phyloP scores from a whole-genome alignment of 2,888 invertebrate genomes.

The Pristionchus maxplancki region DNA sequence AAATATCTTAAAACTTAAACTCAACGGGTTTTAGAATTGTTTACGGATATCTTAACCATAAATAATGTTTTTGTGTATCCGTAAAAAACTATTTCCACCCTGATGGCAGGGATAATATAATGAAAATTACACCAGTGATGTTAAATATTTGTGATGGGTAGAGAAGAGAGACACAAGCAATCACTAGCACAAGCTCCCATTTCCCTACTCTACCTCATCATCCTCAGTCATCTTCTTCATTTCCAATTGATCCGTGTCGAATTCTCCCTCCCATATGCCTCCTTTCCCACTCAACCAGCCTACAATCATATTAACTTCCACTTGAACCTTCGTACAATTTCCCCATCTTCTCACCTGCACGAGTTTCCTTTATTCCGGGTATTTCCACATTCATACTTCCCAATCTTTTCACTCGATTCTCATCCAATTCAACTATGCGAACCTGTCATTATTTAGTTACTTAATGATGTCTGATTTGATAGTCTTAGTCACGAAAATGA shows the following conservation, averaged over 20 bases:
- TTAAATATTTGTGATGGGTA: no score
- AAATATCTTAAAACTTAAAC: no score
- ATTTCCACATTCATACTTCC: not conserved
- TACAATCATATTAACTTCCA: not conserved
- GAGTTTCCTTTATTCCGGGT: constrained; percentile 4
- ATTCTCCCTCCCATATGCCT: constrained; percentile 38
- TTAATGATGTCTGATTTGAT: not conserved
- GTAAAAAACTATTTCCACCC: no score
- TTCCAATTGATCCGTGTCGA: constrained; percentile 25
- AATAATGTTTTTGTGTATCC: no score
- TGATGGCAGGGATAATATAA: no score
- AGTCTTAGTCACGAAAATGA: not conserved
- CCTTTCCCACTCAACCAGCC: constrained; percentile 22
- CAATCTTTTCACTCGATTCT: not conserved
- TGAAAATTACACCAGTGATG: no score
- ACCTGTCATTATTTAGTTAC: not conserved
- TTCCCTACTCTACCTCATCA: not conserved
- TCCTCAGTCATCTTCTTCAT: constrained; percentile 3
- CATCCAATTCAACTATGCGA: constrained; percentile 13
- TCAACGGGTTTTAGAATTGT: no score
- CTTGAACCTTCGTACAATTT: not conserved
- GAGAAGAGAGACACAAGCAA: no score
- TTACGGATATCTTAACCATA: no score
- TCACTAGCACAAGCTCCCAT: no score
- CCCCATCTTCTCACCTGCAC: not conserved